Conservation (phyloP, 2,888 invertebrate species). For the Nycteola revayana region DNA sequence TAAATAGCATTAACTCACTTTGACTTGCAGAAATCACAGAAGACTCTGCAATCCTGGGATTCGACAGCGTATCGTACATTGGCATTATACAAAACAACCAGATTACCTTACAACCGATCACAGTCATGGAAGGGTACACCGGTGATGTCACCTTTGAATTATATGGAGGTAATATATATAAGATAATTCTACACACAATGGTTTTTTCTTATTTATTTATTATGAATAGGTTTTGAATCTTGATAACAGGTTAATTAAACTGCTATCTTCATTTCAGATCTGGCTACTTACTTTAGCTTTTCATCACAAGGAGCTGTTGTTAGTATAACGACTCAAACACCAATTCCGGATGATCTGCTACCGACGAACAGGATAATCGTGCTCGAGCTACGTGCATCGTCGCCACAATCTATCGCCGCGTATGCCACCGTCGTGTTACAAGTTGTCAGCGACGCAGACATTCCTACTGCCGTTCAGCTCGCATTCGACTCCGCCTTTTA, state of each 20-base stretch:
- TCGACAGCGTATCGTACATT: constrained; percentile 17
- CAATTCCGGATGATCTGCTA: constrained; percentile 26
- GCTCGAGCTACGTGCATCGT: constrained; percentile 28
- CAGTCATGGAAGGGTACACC: constrained; percentile 35
- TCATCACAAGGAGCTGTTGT: constrained; percentile 13
- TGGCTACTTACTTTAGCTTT: constrained; percentile 19
- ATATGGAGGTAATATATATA: constrained; percentile 30
- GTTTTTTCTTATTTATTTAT: background rate
- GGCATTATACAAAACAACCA: constrained; percentile 24
- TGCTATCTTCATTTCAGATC: constrained; percentile 9
- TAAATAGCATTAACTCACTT: too few relatives aligned
- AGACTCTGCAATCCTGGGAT: constrained; percentile 9
- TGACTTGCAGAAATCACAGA: too few relatives aligned
- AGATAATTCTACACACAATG: background rate
- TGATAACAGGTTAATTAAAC: too few relatives aligned
- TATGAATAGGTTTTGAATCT: too few relatives aligned
- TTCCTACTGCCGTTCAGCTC: constrained; percentile 8
- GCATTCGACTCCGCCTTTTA: constrained; percentile 32
- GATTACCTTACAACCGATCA: constrained; percentile 31
- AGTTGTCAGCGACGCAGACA: constrained; percentile 9
- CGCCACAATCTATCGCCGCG: constrained; percentile 19
- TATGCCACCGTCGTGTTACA: constrained; percentile 28
- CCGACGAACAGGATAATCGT: constrained; percentile 24
- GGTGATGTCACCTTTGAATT: constrained; percentile 32
- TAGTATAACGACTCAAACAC: constrained; percentile 10